Evolutionary conservation across 1,140 invertebrate genomes (phyloP), one percentile per base, ranked within the genome.

Genomic region (Tetramorium parvispinum): DNA sequence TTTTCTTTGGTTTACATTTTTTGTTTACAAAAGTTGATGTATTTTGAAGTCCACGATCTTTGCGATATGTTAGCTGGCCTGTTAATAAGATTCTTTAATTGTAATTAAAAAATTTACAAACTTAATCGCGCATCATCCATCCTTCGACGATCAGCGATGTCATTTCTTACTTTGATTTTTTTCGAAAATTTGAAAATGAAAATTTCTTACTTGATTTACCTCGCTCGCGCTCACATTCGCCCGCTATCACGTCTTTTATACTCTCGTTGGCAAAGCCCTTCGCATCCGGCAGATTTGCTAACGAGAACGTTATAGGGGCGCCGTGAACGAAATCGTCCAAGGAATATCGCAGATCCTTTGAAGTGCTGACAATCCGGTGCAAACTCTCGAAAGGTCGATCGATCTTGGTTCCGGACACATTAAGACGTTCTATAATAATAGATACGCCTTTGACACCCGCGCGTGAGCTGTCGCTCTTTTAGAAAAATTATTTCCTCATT

Each of bases 371-470:
- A 77, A 89, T 87, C 71, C 81, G 63, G 66, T 24, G 66, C 24
- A 16, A 83, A 81, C 76, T 79, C 73, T 78, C 81, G 49, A 21
- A 75, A 65, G 78, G 61, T 70, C 90, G 85, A 92, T 93, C 92
- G 91, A 92, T 92, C 92, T 91, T 89, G 81, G 77, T 90, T 89
- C 65, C 88, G 73, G 43, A 75, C 32, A 83, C 66, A 87, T 85
- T 88, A 89, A 59, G 51, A 65, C 37, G 32, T 61, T 55, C 32
- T 61, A 10, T 59, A 57, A 88, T 86, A 88, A 88, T 61, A 10
- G 88, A 59, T n/a, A 59, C 21, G 16, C 53, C 49, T 63, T 51
- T 24, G 49, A 75, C 32, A 73, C 18, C 24, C 24, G 46, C 49
- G 73, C 53, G 40, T 16, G 21, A 43, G 11, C 53, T 46, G 7